These are phyloP conservation scores for Zonitis immaculata DNA, from an alignment of 2,888 invertebrate genomes.

Conservation along the genomic window DNA sequence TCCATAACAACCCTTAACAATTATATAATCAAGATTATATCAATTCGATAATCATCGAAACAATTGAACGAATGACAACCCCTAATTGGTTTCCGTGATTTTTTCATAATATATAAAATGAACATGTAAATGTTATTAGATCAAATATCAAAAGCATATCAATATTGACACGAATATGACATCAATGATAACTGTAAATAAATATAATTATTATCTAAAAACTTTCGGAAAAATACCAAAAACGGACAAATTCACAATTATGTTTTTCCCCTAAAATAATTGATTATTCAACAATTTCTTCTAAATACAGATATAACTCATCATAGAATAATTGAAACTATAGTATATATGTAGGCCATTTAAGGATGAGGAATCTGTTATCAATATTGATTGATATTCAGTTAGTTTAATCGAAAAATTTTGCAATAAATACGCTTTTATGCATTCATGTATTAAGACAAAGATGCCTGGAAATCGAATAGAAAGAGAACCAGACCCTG, in stretches of 20 bases:
- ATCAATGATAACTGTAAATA: neutral
- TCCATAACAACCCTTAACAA: constrained; percentile 1
- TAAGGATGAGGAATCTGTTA: neutral
- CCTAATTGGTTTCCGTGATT: too few species aligned
- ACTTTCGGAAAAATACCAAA: too few species aligned
- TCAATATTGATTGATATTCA: too few species aligned
- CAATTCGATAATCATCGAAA: too few species aligned
- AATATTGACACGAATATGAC: neutral
- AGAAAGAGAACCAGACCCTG: constrained; percentile 44
- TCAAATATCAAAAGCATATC: neutral
- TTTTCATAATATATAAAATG: constrained; percentile 8
- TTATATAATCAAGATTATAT: too few species aligned
- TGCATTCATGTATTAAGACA: constrained; percentile 36
- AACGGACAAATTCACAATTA: too few species aligned
- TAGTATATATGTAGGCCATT: neutral
- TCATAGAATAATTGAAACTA: neutral
- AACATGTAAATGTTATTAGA: neutral
- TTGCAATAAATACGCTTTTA: constrained; percentile 32
- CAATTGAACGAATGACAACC: too few species aligned
- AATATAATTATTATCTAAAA: too few species aligned
- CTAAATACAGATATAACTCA: too few species aligned
- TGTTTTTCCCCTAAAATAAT: too few species aligned
- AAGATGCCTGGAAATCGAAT: constrained; percentile 40
- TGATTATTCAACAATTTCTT: too few species aligned
- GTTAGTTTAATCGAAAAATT: too few species aligned